Conservation (phyloP, 2,888 invertebrate genomes). For the Xylophagus ater region DNA sequence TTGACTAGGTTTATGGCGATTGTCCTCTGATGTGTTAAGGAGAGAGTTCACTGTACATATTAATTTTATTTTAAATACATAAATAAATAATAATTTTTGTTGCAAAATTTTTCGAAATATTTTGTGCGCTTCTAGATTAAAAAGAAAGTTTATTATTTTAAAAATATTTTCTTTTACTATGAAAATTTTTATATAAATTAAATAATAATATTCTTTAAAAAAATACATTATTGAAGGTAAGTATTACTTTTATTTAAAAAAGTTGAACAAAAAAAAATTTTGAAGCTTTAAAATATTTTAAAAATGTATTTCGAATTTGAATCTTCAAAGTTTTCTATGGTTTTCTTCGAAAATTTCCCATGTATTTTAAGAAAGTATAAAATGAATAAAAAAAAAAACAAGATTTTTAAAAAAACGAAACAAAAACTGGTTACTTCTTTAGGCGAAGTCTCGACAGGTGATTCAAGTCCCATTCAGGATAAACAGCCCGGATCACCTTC, state of each 20-base stretch:
- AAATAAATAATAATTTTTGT: no score
- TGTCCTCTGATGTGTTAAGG: no score
- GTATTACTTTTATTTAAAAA: not conserved
- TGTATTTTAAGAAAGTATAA: no score
- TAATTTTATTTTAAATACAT: no score
- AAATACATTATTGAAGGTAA: conserved; percentile 2
- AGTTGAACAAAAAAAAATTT: not conserved
- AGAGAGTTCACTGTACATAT: no score
- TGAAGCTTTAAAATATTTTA: no score
- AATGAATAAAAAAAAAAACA: not conserved
- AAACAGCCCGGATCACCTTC: conserved; percentile 32
- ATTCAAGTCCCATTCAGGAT: conserved; percentile 37
- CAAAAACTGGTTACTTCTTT: conserved; percentile 18
- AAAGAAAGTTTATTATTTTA: conserved; percentile 3
- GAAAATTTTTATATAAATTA: conserved; percentile 4
- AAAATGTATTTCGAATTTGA: no score
- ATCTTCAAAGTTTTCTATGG: no score
- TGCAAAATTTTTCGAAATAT: conserved; percentile 10
- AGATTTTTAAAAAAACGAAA: conserved; percentile 8
- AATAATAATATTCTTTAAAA: conserved; percentile 6
- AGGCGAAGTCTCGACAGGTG: conserved; percentile 40
- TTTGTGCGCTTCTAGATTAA: conserved; percentile 13
- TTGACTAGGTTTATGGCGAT: no score
- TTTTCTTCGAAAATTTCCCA: no score
- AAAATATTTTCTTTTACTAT: conserved; percentile 5